These are phyloP conservation scores for Caloenas nicobarica DNA, from an alignment of 2,113 vertebrate species.

Conservation along the genomic window DNA sequence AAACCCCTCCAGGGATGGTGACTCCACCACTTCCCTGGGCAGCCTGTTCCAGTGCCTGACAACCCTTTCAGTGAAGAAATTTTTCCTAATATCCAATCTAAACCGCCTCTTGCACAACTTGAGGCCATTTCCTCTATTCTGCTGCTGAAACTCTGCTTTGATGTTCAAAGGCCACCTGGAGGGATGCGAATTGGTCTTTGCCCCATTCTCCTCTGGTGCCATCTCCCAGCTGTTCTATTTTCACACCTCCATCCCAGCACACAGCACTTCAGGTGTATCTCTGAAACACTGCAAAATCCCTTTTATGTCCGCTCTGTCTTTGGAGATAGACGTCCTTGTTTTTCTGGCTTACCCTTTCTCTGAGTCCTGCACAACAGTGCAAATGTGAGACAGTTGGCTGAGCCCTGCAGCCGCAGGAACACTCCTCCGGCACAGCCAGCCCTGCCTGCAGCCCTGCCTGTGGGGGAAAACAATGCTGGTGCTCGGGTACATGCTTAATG, in stretches of 20 bases:
- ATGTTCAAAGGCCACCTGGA: not conserved
- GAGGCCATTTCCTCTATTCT: not conserved
- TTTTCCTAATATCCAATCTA: too few relatives aligned
- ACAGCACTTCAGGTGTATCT: not conserved
- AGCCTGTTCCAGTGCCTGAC: too few relatives aligned
- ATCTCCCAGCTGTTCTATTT: not conserved
- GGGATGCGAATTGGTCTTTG: not conserved
- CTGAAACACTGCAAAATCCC: not conserved
- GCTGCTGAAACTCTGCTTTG: not conserved
- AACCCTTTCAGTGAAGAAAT: too few relatives aligned
- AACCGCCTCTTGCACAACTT: too few relatives aligned
- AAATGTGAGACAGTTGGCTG: accelerated
- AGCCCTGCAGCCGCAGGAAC: not conserved
- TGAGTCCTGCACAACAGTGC: not conserved
- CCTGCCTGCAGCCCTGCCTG: not conserved
- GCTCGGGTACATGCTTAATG: accelerated
- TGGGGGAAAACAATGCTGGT: not conserved
- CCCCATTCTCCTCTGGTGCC: not conserved
- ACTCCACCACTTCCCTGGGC: too few relatives aligned
- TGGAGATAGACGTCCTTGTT: not conserved
- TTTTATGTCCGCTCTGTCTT: not conserved
- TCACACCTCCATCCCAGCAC: not conserved
- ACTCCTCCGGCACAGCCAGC: accelerated
- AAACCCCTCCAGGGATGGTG: too few relatives aligned
- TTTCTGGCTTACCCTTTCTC: accelerated